Base-by-base conservation (phyloP, 2,113 vertebrate genomes). In the Amphiprion ocellaris region DNA sequence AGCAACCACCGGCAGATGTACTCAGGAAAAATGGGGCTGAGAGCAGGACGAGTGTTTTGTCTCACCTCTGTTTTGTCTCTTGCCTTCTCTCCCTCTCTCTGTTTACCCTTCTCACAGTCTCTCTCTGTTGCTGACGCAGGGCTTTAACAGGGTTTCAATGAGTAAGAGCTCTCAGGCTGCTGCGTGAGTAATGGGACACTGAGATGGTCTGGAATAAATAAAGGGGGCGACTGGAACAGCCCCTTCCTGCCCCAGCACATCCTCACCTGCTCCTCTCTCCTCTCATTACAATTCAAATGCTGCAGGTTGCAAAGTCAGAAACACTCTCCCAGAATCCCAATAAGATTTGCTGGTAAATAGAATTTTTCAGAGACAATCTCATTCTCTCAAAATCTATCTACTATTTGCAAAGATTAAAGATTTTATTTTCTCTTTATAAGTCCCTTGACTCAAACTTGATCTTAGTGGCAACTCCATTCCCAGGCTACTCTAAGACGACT, bases 181-280 rank as follows among this genome's bases (percentile, higher is more conserved):
- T 44, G 59, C 4, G n/a, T 91, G 84, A 93, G 88, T 93, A 92
- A 93, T 93, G 56, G 79, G 87, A 89, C 72, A 87, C 72, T 67
- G 79, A 85, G 68, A 86, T 77, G 5, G 30, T 81, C 69, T 84
- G 71, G 72, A 84, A 90, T 89, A 78, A 89, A 88, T 84, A 88
- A 83, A 50, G 52, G 49, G 52, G 71, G 44, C 39, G 2, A 74
- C 72, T 14, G 10, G 77, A 84, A 69, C 60, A 84, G 58, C 54
- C 71, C 26, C 49, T 54, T 68, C 41, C 65, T 21, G 3, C 19
- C 59, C 67, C 24, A 19, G 21, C 54, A 64, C 84, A 77, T 67
- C 70, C 56, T 77, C 74, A 65, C 23, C 53, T 39, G 37, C 54
- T 74, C 37, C 55, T 37, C 50, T 37, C 46, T 72, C 37, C 56